Evolutionary conservation across 2,113 vertebrate species (phyloP).

Genomic region (Phylloscopus trochiloides): DNA sequence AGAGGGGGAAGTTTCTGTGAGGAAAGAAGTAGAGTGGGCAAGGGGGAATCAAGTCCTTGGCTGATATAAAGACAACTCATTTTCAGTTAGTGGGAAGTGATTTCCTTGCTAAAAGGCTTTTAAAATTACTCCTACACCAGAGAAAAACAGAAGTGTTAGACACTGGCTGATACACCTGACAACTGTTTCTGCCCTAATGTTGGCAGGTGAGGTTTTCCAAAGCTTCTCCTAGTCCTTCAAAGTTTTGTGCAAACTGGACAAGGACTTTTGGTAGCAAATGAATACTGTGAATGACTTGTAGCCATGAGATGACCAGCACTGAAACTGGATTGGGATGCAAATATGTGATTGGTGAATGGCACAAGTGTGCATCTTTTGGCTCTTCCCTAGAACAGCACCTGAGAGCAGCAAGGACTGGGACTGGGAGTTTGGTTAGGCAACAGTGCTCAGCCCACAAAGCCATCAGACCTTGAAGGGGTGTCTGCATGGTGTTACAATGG

Average conservation of each 20-base stretch:
- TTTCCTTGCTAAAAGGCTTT: background rate
- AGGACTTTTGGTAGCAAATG: background rate
- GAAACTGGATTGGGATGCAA: background rate
- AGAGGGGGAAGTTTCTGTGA: background rate
- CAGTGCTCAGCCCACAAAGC: accelerated
- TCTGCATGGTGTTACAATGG: accelerated
- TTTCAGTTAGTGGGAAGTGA: background rate
- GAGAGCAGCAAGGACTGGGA: background rate
- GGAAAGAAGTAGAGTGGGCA: background rate
- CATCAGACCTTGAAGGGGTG: accelerated
- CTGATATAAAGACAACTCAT: background rate
- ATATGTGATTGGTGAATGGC: background rate
- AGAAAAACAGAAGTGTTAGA: background rate
- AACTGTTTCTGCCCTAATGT: background rate
- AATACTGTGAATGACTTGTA: background rate
- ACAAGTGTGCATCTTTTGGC: background rate
- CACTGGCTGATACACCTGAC: background rate
- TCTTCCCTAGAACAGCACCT: background rate
- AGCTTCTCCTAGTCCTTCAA: background rate
- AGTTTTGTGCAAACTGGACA: background rate
- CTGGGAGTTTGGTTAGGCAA: background rate
- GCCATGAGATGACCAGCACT: background rate
- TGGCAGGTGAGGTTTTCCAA: background rate
- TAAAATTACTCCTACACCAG: background rate
- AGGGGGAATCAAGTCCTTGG: accelerated